Base-by-base conservation (phyloP, 2,888 invertebrate species). In the Macrosoma leucophasiata region DNA sequence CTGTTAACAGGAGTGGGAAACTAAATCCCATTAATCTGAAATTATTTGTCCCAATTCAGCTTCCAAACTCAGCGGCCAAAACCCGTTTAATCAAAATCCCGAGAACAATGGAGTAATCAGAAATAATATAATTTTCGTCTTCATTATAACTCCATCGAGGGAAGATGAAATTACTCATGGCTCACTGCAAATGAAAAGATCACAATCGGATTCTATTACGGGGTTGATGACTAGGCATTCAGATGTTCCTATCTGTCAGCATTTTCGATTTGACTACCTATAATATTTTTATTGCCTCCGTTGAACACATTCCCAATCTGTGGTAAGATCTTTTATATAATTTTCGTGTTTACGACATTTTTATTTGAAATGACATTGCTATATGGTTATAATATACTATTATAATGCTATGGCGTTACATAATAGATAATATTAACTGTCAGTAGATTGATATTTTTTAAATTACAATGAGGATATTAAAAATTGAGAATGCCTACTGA, bases 121-220 rank as follows among this genome's bases (percentile, higher is more conserved):
- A 67, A 67, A 69, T 75, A 73, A 69, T 69, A 65, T 64, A 68
- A 77, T 77, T 76, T 70, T 67, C 64, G 55, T 62, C 60, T 74
- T 74, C 70, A 69, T 75, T 76, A 75, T 72, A 73, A 72, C 65
- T 67, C 62, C 59, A 67, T 69, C 59, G 61, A 46, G 54, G 57
- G 33, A 48, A 54, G 49, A 44, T 40, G 52, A 48, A 66, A 72
- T 75, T 71, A 71, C 69, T 73, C 59, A 68, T 63, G 66, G 70
- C 61, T 68, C 62, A 64, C 66, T 75, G 74, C 68, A 72, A 75
- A 79, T 75, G 77, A 75, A 76, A 76, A 76, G 77, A 79, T 81
- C 70, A 63, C 70, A 78, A 81, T 81, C 78, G 57, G 42, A 44
- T 50, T 53, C 59, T 61, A 72, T 73, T 74, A 73, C 55, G 42